Evolutionary conservation across 1,140 invertebrate species (phyloP), one percentile per base, ranked within the genome.

Genomic region (Monochamus saltuarius): DNA sequence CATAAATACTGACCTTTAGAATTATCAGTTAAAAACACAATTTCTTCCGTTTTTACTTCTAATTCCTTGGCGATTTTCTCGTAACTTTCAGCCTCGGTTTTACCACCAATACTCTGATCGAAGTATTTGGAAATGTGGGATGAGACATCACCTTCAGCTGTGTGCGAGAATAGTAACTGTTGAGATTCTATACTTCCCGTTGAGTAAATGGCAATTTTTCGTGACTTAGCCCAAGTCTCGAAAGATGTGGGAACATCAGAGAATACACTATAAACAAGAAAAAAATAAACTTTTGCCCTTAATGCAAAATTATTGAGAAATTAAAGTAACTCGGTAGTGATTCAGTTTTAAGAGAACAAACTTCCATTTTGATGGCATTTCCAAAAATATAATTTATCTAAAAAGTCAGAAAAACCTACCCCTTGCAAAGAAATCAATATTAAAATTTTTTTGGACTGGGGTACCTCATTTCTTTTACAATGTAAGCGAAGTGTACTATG

Each of bases 131-230:
- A 85, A 38, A 97, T 87, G 53, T 86, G 81, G 77, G 86, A 73
- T 46, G 85, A 77, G 59, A 97, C 72, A 79, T 97, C 86, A 11
- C 94, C 95, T 42, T 85, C 79, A 29, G 78, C 76, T 14, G 92
- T 87, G 75, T 95, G 78, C 0, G 81, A 80, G 75, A 97, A 96
- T 2, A 97, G 80, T 8, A 96, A 80, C 74, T 95, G 92, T 77
- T 98, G 95, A 36, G 94, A 91, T 71, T 90, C 86, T 0, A 94
- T 85, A 66, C 91, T 95, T 43, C 95, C 95, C 51, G 94, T 96
- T 0, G 94, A 97, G 72, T 94, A 98, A 47, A 97, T 86, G 68
- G 89, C 94, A 36, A 97, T 78, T 64, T 85, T 83, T 55, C 87
- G 86, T 7, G 84, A 86, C 46, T 80, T 81, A 11, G 83, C 81